phyloP scores from a whole-genome alignment of 2,113 vertebrate species.

The Solea solea region DNA sequence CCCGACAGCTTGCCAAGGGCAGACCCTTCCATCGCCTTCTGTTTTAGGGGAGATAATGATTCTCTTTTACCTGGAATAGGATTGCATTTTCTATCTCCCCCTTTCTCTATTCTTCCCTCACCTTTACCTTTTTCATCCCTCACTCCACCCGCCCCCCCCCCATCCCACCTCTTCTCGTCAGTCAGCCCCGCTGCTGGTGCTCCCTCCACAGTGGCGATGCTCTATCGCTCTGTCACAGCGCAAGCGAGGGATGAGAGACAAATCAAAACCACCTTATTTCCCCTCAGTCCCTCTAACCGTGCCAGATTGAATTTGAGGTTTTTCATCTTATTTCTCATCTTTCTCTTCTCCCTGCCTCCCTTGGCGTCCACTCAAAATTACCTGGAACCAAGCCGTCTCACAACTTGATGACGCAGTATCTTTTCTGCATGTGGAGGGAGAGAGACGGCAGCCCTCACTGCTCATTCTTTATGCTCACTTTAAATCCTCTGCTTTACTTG shows the following conservation, averaged over 20 bases:
- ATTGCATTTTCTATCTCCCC: conserved; percentile 75
- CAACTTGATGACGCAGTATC: conserved; percentile 57
- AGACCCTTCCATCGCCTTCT: conserved; percentile 60
- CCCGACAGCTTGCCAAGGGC: conserved; percentile 54
- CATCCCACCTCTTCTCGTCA: conserved; percentile 21
- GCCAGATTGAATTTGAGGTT: conserved; percentile 79
- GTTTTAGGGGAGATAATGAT: conserved; percentile 77
- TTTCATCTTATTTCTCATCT: conserved; percentile 79
- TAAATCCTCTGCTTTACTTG: conserved; percentile 30
- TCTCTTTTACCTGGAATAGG: conserved; percentile 73
- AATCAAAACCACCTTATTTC: conserved; percentile 77
- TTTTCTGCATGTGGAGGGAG: conserved; percentile 51
- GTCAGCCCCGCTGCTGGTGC: conserved; percentile 31
- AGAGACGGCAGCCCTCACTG: conserved; percentile 21
- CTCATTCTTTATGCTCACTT: conserved; percentile 43
- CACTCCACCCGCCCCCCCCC: conserved; percentile 7
- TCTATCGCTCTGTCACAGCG: conserved; percentile 65
- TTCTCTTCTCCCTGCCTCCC: conserved; percentile 61
- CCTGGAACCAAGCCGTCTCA: conserved; percentile 58
- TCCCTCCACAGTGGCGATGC: conserved; percentile 45
- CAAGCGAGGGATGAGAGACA: conserved; percentile 70
- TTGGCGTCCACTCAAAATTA: conserved; percentile 69
- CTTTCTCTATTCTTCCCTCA: conserved; percentile 56
- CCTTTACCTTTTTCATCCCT: conserved; percentile 59
- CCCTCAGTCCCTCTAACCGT: conserved; percentile 70